Evolutionary conservation across 2,113 vertebrate genomes (phyloP).

Genomic region (Microtus oregoni): DNA sequence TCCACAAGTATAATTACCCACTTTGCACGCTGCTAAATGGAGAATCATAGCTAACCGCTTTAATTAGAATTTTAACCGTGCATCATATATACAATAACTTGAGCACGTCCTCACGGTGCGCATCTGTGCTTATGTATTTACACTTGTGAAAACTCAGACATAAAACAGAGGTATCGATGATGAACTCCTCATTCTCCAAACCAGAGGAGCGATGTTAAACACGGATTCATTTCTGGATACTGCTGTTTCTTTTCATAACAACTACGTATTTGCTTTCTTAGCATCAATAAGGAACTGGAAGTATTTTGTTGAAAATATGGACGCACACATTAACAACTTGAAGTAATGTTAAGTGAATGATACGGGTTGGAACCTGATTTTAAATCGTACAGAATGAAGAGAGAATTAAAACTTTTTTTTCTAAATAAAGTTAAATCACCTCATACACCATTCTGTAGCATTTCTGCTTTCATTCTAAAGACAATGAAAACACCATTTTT

Average conservation of each 20-base stretch:
- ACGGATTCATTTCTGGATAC: background rate
- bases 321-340: background rate
- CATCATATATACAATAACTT: background rate
- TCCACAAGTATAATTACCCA: slow-evolving; percentile 62
- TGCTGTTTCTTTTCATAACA: background rate
- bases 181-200: background rate
- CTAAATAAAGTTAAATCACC: background rate
- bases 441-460: background rate
- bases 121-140: background rate
- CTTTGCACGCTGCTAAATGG: slow-evolving; percentile 18
- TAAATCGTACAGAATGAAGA: background rate
- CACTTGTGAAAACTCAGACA: background rate
- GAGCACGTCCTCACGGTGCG: background rate
- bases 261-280: background rate
- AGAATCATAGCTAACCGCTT: slow-evolving; percentile 60
- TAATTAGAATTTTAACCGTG: slow-evolving; percentile 68
- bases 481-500: background rate
- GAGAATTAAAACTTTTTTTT: slow-evolving; percentile 30
- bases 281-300: background rate
- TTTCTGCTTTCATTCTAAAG: background rate
- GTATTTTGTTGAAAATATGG: background rate
- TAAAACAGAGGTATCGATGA: background rate
- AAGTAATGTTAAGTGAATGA: background rate
- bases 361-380: background rate
- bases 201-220: background rate